These are phyloP conservation scores for Cirrhinus molitorella DNA, from an alignment of 2,797 vertebrate genomes.

Conservation along the genomic window DNA sequence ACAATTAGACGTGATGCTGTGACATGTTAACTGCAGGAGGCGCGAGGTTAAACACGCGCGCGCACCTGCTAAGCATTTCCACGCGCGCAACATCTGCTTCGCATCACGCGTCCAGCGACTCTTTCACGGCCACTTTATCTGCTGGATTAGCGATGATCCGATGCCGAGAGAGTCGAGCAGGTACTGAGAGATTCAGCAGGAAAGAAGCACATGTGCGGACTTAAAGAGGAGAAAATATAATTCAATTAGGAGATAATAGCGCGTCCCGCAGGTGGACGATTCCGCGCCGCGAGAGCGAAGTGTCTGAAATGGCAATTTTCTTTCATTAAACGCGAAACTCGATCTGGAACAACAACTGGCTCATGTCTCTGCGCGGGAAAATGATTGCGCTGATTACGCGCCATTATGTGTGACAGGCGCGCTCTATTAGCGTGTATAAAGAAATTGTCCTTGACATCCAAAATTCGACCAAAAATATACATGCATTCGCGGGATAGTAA, in stretches of 20 bases:
- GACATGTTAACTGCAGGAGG: conserved; percentile 30
- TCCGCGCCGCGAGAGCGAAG: conserved; percentile 82
- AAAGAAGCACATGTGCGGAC: conserved; percentile 24
- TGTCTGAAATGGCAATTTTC: conserved; percentile 88
- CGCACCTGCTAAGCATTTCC: conserved; percentile 54
- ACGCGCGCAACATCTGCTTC: conserved; percentile 51
- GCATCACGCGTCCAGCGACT: conserved; percentile 20
- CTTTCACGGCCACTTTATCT: conserved; percentile 21
- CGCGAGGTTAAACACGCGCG: conserved; percentile 42
- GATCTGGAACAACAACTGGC: conserved; percentile 89
- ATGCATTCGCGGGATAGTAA: conserved; percentile 70
- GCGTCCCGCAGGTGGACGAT: conserved; percentile 70
- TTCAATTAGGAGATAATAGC: conserved; percentile 49
- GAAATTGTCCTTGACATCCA: conserved; percentile 84
- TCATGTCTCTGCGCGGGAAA: conserved; percentile 81
- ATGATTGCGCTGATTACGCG: conserved; percentile 87
- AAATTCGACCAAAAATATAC: conserved; percentile 82
- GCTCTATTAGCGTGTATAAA: conserved; percentile 83
- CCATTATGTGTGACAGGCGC: conserved; percentile 85
- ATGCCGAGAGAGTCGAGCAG: neutral
- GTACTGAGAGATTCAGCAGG: neutral
- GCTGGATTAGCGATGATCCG: neutral
- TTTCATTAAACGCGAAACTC: conserved; percentile 87
- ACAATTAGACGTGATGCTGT: conserved; percentile 38
- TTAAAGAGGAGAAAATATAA: conserved; percentile 44